Percentiles rank a stretch among this genome's conserved stretches.
These are phyloP conservation scores for Camponotus fellah DNA, from an alignment of 2,888 invertebrate species.

Conservation along the genomic window DNA sequence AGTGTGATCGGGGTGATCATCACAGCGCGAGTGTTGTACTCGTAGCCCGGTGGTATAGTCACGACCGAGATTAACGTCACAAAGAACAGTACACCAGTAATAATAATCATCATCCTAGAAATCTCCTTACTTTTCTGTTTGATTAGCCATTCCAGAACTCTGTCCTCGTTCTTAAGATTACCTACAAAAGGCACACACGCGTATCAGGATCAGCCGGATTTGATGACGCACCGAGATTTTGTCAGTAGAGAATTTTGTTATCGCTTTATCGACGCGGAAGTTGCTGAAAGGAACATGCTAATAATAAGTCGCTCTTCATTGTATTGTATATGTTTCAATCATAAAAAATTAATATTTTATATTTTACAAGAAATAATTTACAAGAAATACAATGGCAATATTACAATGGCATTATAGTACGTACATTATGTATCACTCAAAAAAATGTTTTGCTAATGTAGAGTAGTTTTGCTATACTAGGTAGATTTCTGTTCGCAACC, in stretches of 20 bases:
- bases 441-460: too few species aligned
- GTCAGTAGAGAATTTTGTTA: constrained; percentile 44
- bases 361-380: not conserved
- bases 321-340: not conserved
- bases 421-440: not conserved
- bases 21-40: constrained; percentile 82
- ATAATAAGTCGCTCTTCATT: constrained; percentile 32
- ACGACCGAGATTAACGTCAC: constrained; percentile 86
- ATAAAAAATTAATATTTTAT: not conserved
- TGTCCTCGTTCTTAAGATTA: constrained; percentile 97
- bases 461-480: too few species aligned
- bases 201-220: constrained; percentile 73
- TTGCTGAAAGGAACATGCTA: constrained; percentile 51
- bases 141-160: constrained; percentile 98
- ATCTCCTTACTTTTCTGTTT: constrained; percentile 97
- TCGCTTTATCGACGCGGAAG: constrained; percentile 49
- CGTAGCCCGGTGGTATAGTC: constrained; percentile 84
- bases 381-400: not conserved
- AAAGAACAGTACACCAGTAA: constrained; percentile 86
- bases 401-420: too few species aligned
- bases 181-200: constrained; percentile 89
- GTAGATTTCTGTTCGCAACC: too few species aligned
- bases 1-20: constrained; percentile 82
- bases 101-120: constrained; percentile 86
- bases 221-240: constrained; percentile 62